Evolutionary conservation across 1,140 invertebrate species (phyloP).

Genomic region (Drosophila rufa): DNA sequence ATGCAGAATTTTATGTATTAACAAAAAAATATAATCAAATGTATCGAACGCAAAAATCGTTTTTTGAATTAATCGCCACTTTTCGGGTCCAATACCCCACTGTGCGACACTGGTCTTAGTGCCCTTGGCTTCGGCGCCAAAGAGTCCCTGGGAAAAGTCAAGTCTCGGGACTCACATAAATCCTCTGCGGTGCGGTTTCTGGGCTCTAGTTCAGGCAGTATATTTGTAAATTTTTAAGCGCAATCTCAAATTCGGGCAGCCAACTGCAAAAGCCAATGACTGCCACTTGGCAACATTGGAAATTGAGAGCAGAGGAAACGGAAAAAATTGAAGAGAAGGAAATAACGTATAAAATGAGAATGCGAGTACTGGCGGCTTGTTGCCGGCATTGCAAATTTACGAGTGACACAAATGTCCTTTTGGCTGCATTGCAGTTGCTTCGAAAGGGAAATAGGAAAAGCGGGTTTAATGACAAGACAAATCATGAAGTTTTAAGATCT

Average conservation of each 20-base stretch:
- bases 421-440: conserved; percentile 58
- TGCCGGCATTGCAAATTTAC: conserved; percentile 77
- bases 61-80: no score
- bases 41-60: no score
- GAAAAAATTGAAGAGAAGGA: conserved; percentile 34
- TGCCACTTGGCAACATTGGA: conserved; percentile 76
- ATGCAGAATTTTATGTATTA: no score
- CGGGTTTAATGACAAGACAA: conserved; percentile 74
- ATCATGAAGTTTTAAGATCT: conserved; percentile 75
- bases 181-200: conserved; percentile 49
- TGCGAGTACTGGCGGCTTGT: conserved; percentile 68
- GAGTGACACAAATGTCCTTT: conserved; percentile 75
- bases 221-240: conserved; percentile 72
- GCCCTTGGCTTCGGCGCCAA: conserved; percentile 58
- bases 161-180: conserved; percentile 71
- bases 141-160: conserved; percentile 45
- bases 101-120: conserved; percentile 52
- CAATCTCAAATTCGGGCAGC: conserved; percentile 58
- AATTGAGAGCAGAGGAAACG: conserved; percentile 24
- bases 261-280: conserved; percentile 72
- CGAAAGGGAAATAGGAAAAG: conserved; percentile 13
- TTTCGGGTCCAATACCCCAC: no score
- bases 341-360: conserved; percentile 46
- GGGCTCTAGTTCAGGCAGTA: conserved; percentile 56
- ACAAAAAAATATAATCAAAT: no score